A percentile compares a stretch with the other conserved stretches of the same genome.
Conservation (phyloP, 2,113 vertebrate genomes). For the Hippoglossus stenolepis region DNA sequence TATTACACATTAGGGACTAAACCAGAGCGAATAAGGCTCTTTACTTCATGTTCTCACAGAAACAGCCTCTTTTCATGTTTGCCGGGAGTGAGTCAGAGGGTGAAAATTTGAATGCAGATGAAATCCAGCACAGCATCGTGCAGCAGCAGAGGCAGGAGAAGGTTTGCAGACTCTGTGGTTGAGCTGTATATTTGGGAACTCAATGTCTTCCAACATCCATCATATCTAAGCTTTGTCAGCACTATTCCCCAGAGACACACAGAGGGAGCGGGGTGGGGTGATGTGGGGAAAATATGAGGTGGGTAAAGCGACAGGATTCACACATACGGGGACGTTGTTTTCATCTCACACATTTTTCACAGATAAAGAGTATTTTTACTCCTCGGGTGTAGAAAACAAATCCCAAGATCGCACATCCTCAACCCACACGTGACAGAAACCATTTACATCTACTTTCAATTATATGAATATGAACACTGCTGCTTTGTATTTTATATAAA, state of each 20-base stretch:
- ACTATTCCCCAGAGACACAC: constrained; percentile 49
- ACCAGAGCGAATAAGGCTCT: constrained; percentile 23
- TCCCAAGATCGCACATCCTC: constrained; percentile 1
- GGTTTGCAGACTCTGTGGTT: background rate
- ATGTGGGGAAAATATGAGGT: background rate
- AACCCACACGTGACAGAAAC: background rate
- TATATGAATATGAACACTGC: background rate
- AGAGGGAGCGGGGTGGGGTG: background rate
- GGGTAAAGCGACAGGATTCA: constrained; percentile 49
- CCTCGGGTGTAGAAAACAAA: background rate
- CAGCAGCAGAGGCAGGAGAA: constrained; percentile 18
- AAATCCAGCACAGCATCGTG: constrained; percentile 26
- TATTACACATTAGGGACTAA: constrained; percentile 34
- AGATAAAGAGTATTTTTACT: background rate
- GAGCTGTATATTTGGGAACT: constrained; percentile 58
- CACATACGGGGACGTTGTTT: constrained; percentile 14
- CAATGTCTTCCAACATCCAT: constrained; percentile 67
- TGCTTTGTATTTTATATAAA: background rate
- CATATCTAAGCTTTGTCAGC: constrained; percentile 67
- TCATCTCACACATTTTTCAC: constrained; percentile 24
- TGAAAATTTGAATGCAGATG: constrained; percentile 48
- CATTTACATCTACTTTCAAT: background rate
- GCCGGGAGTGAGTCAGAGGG: constrained; percentile 52
- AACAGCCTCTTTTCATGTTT: constrained; percentile 12
- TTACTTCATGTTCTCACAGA: constrained; percentile 40